phyloP scores from a whole-genome alignment of 2,888 invertebrate genomes.

The Panzeria rudis region DNA sequence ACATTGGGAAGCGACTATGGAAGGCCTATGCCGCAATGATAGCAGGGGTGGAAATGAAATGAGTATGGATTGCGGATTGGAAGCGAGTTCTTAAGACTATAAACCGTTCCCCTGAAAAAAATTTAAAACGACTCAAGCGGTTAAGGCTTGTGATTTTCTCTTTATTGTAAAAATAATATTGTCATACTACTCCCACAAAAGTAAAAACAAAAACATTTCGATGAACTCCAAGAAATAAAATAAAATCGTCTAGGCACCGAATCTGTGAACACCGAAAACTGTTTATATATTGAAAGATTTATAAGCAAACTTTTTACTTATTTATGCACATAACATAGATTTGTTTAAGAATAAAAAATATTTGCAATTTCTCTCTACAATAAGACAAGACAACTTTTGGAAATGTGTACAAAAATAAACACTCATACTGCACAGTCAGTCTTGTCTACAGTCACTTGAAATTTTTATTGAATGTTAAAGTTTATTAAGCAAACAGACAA shows the following conservation, averaged over 20 bases:
- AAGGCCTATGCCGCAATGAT: too few species aligned
- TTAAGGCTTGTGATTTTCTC: too few species aligned
- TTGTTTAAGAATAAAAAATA: conserved; percentile 31
- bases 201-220: too few species aligned
- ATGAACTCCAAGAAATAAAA: neutral
- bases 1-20: too few species aligned
- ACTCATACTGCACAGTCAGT: conserved; percentile 1
- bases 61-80: too few species aligned
- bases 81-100: too few species aligned
- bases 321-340: neutral
- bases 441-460: conserved; percentile 44
- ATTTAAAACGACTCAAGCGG: too few species aligned
- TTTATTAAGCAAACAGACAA: conserved; percentile 45
- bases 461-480: conserved; percentile 52
- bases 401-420: conserved; percentile 14
- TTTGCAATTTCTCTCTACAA: conserved; percentile 43
- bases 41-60: too few species aligned
- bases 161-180: too few species aligned
- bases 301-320: neutral
- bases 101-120: too few species aligned
- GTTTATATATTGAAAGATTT: conserved; percentile 2
- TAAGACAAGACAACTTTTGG: conserved; percentile 24
- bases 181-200: neutral
- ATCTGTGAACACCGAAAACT: conserved; percentile 3
- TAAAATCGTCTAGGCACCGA: neutral